Conservation (phyloP, 2,797 vertebrate genomes). For the Jordanella pulchra region DNA sequence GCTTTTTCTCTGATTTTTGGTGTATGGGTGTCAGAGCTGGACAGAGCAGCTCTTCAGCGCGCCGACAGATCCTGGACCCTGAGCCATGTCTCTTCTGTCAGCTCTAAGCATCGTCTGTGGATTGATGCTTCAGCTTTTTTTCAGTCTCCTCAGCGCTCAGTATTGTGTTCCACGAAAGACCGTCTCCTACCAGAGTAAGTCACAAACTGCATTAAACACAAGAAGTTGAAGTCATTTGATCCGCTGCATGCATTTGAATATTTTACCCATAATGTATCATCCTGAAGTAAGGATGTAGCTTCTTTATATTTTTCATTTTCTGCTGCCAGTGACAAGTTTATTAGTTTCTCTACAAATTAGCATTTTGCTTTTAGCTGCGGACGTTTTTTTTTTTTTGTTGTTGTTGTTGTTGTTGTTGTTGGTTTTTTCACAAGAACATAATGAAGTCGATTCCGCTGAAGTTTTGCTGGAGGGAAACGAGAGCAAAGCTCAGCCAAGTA, state of each 20-base stretch:
- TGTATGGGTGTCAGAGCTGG: conserved; percentile 54
- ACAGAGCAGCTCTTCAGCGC: conserved; percentile 46
- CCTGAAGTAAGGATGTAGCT: conserved; percentile 18
- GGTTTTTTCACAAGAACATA: conserved; percentile 2
- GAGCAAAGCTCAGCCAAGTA: conserved; percentile 2
- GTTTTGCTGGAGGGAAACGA: not conserved
- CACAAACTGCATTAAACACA: not conserved
- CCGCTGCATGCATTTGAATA: conserved; percentile 16
- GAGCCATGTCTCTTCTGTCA: conserved; percentile 72
- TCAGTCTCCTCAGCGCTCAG: conserved; percentile 30
- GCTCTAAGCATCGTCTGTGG: conserved; percentile 62
- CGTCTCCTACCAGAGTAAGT: conserved; percentile 75
- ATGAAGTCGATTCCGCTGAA: not conserved
- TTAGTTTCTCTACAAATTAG: conserved; percentile 23
- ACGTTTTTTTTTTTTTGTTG: too few relatives aligned
- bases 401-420: too few relatives aligned
- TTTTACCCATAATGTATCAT: conserved; percentile 11
- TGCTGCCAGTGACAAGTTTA: conserved; percentile 6
- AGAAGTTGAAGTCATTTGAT: conserved; percentile 1
- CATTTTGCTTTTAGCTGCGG: conserved; percentile 26
- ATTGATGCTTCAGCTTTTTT: conserved; percentile 61
- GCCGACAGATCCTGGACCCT: conserved; percentile 40
- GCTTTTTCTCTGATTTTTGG: conserved; percentile 47
- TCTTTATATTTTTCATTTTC: conserved; percentile 3
- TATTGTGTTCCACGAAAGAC: conserved; percentile 76